Conservation (phyloP, 2,113 vertebrate species). For the Eclectus roratus region DNA sequence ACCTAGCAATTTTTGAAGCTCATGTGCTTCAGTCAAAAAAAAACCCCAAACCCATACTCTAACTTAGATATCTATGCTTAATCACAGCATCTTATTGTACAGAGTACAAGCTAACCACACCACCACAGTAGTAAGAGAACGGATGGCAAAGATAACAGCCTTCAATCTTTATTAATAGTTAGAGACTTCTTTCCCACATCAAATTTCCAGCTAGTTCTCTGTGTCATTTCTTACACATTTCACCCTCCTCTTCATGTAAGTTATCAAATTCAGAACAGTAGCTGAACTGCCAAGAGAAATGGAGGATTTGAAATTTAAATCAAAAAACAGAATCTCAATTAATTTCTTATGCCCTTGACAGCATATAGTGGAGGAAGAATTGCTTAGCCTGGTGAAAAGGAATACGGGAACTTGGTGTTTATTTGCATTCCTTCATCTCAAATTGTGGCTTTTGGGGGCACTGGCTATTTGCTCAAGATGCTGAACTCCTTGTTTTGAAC, state of each 20-base stretch:
- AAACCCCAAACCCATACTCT: neutral
- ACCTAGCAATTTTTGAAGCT: neutral
- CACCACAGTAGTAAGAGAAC: accelerated
- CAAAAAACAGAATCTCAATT: constrained; percentile 15
- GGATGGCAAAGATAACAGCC: neutral
- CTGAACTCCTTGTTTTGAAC: neutral
- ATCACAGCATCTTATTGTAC: neutral
- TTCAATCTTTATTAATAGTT: neutral
- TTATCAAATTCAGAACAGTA: neutral
- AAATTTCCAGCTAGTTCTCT: neutral
- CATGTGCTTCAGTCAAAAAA: neutral
- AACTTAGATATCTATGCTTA: neutral
- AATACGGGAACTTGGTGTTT: neutral
- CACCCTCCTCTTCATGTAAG: neutral
- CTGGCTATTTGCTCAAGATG: neutral
- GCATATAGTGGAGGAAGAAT: neutral
- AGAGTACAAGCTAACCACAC: neutral
- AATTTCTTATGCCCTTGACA: neutral
- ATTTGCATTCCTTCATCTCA: constrained; percentile 4
- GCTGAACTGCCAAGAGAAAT: neutral
- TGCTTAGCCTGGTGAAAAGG: neutral
- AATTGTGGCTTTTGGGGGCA: neutral
- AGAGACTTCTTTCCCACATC: neutral
- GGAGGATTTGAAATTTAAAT: neutral
- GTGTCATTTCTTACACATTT: neutral